These are phyloP conservation scores for Propithecus deckenii DNA, from an alignment of 2,797 vertebrate species.

Conservation along the genomic window DNA sequence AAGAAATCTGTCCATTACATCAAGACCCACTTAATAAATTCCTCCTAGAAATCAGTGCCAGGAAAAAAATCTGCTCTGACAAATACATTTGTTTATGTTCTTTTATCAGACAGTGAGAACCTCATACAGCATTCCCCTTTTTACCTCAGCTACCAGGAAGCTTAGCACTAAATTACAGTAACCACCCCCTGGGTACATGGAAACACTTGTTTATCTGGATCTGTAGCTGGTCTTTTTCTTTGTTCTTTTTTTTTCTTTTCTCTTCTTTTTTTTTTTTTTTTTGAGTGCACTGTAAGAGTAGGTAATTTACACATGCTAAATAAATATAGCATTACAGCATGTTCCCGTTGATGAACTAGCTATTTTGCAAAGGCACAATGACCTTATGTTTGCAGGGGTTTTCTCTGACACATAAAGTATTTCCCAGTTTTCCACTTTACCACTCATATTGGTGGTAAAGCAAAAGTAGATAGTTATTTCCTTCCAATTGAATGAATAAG, in stretches of 20 bases:
- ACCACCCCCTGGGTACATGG: not conserved
- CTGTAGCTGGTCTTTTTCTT: not conserved
- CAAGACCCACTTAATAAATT: conserved; percentile 41
- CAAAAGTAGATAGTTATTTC: not conserved
- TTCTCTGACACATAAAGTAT: not conserved
- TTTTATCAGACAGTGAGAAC: not conserved
- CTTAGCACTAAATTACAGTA: conserved; percentile 11
- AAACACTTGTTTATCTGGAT: not conserved
- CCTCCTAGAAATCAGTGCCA: conserved; percentile 33
- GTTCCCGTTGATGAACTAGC: not conserved
- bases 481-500: not conserved
- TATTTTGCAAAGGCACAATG: not conserved
- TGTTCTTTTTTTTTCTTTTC: not conserved
- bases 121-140: not conserved
- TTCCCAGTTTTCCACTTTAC: not conserved
- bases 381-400: not conserved
- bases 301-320: not conserved
- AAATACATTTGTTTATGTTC: not conserved
- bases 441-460: not conserved
- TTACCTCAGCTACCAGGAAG: conserved; percentile 43
- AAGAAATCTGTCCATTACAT: conserved; percentile 16
- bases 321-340: not conserved
- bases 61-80: not conserved
- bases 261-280: not conserved
- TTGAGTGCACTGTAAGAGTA: not conserved